Evolutionary conservation across 2,888 invertebrate species (phyloP).

Genomic region (Caenorhabditis sp.): DNA sequence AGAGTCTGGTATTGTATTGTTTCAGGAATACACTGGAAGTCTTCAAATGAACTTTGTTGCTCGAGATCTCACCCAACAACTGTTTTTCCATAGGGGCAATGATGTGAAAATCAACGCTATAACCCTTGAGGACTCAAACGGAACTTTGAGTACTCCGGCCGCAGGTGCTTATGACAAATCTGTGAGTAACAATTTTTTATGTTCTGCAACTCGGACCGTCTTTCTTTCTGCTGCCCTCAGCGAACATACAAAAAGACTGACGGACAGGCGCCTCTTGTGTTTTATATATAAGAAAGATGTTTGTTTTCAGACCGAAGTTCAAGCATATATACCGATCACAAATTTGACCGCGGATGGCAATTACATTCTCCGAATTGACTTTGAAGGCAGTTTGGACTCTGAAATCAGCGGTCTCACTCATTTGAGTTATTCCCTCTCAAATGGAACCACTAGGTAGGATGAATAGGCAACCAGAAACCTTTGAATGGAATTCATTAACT

Average conservation of each 20-base stretch:
- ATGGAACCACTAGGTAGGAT: constrained; percentile 9
- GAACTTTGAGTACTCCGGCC: constrained; percentile 8
- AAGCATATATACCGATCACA: constrained; percentile 37
- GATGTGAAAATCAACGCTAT: constrained; percentile 37
- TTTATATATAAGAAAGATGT: background rate
- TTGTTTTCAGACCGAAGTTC: constrained; percentile 38
- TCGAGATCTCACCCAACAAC: constrained; percentile 40
- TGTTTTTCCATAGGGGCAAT: constrained; percentile 51
- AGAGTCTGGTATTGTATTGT: too few relatives aligned
- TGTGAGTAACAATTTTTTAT: constrained; percentile 18
- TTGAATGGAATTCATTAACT: background rate
- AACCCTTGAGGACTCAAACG: constrained; percentile 26
- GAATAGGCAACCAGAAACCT: background rate
- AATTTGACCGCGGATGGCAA: constrained; percentile 29
- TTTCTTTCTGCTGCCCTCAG: too few relatives aligned
- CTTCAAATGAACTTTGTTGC: constrained; percentile 39
- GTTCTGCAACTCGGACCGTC: too few relatives aligned
- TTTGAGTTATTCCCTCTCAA: constrained; percentile 6
- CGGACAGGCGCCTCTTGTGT: too few relatives aligned
- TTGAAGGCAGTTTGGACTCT: constrained; percentile 25
- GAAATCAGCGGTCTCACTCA: constrained; percentile 14
- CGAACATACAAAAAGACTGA: too few relatives aligned
- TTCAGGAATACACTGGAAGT: constrained; percentile 45
- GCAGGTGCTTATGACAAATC: constrained; percentile 48
- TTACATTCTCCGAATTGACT: constrained; percentile 35